These are phyloP conservation scores for Kryptolebias ocellatus DNA, from an alignment of 2,797 vertebrate genomes.

Conservation along the genomic window DNA sequence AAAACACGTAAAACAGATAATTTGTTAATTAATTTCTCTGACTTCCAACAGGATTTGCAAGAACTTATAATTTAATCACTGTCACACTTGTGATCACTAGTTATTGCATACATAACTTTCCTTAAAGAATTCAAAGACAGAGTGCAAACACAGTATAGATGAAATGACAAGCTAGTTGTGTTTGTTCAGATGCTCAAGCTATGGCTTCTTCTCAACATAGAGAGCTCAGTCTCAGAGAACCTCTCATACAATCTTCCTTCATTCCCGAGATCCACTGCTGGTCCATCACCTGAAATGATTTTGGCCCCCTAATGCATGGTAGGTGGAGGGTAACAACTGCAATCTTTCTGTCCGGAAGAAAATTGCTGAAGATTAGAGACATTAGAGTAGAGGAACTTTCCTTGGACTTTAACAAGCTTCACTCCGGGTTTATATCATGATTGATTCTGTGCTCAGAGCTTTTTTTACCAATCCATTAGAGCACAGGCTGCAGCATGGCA, in stretches of 20 bases:
- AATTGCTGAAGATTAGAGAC: constrained; percentile 79
- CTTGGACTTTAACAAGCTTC: constrained; percentile 76
- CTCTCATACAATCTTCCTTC: constrained; percentile 11
- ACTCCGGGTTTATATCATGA: constrained; percentile 75
- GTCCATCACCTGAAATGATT: constrained; percentile 43
- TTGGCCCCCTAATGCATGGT: constrained; percentile 42
- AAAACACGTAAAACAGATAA: too few species aligned
- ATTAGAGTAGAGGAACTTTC: constrained; percentile 76
- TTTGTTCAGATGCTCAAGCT: not conserved
- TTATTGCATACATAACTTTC: not conserved
- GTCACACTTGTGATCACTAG: not conserved
- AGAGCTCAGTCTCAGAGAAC: constrained; percentile 5
- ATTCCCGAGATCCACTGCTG: constrained; percentile 20
- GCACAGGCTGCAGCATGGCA: constrained; percentile 71
- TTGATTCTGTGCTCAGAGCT: constrained; percentile 76
- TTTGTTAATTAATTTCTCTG: too few species aligned
- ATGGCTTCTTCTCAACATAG: not conserved
- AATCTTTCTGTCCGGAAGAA: constrained; percentile 63
- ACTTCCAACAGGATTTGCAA: not conserved
- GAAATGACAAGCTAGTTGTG: not conserved
- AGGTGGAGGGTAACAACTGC: constrained; percentile 50
- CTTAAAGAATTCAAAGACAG: not conserved
- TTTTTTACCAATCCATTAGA: constrained; percentile 79
- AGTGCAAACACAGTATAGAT: not conserved
- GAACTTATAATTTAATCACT: not conserved